phyloP scores from a whole-genome alignment of 2,113 vertebrate genomes.

The Meleagris gallopavo region DNA sequence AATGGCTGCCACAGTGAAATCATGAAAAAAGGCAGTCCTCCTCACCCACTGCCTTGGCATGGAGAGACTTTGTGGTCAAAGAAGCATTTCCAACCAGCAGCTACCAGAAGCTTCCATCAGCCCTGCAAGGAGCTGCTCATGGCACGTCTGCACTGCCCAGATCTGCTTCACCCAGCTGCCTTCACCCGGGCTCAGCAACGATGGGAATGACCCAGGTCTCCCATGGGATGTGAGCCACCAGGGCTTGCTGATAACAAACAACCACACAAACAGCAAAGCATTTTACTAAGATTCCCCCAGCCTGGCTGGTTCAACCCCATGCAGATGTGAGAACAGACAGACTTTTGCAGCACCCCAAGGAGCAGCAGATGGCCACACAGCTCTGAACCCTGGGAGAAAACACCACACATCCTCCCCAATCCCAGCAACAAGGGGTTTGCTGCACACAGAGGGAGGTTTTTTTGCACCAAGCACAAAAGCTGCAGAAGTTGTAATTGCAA shows the following conservation, averaged over 20 bases:
- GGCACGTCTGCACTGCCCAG: no score
- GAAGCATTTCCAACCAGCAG: not conserved
- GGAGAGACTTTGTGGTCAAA: not conserved
- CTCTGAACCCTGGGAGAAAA: not conserved
- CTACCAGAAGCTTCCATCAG: not conserved
- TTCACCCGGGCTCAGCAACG: no score
- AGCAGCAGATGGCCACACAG: not conserved
- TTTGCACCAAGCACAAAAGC: not conserved
- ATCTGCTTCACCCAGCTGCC: no score
- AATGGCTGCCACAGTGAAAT: not conserved
- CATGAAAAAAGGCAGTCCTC: fast-evolving
- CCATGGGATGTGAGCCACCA: no score
- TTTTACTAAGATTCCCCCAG: no score
- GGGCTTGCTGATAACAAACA: no score
- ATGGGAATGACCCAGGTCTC: no score
- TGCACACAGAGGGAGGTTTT: no score
- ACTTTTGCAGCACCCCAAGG: no score
- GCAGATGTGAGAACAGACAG: no score
- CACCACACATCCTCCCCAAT: not conserved
- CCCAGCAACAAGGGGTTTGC: not conserved
- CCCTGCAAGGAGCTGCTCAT: not conserved
- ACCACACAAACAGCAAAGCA: no score
- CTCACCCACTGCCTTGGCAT: not conserved
- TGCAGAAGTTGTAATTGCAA: not conserved
- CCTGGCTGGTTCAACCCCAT: no score